Percentiles rank a stretch among this genome's conserved stretches.
These are phyloP conservation scores for Zaprionus africanus DNA, from an alignment of 1,140 invertebrate species.

Conservation along the genomic window DNA sequence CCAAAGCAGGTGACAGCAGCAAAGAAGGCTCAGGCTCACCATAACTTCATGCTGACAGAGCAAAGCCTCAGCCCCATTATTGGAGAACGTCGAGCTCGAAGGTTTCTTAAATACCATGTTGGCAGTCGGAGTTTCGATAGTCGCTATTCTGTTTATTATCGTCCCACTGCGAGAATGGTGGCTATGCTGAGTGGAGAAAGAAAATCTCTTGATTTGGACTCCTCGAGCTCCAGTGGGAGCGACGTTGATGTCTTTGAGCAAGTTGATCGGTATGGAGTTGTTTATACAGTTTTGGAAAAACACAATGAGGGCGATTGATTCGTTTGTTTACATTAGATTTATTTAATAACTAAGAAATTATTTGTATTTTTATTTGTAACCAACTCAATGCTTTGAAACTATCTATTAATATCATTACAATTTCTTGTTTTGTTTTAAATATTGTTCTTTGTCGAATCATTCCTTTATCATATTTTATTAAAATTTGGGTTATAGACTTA, in stretches of 20 bases:
- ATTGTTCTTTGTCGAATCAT: too few species aligned
- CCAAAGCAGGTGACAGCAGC: constrained; percentile 17
- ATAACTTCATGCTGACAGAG: constrained; percentile 61
- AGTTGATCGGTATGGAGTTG: constrained; percentile 54
- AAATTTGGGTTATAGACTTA: too few species aligned
- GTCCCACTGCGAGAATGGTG: constrained; percentile 49
- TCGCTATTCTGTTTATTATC: constrained; percentile 68
- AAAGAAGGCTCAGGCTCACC: neutral
- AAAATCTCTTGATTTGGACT: constrained; percentile 22
- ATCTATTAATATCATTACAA: neutral
- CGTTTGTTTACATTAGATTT: neutral
- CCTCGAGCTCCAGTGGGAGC: constrained; percentile 46
- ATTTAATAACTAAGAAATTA: neutral
- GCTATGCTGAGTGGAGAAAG: constrained; percentile 8
- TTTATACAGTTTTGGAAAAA: constrained; percentile 55
- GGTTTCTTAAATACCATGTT: constrained; percentile 67
- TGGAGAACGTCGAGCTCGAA: constrained; percentile 54
- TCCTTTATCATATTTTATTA: too few species aligned
- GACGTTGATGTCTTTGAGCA: constrained; percentile 66
- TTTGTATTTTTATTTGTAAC: neutral
- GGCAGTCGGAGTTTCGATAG: constrained; percentile 62
- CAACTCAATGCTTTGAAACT: neutral
- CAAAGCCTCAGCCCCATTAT: constrained; percentile 56
- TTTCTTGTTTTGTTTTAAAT: neutral
- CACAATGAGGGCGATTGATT: constrained; percentile 11